phyloP scores from a whole-genome alignment of 2,113 vertebrate genomes.

The Ctenomys sociabilis region DNA sequence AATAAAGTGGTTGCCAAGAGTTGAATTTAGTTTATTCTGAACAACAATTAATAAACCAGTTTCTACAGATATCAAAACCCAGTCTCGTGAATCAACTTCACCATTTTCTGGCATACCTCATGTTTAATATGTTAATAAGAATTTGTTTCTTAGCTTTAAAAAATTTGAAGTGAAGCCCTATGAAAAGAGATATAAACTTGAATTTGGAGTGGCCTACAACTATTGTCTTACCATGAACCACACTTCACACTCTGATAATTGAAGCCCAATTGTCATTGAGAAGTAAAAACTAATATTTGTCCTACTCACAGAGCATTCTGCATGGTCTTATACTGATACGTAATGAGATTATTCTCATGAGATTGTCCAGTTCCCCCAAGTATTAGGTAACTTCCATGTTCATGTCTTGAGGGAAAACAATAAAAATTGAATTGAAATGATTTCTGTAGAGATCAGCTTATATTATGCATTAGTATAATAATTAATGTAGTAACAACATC shows the following conservation, averaged over 20 bases:
- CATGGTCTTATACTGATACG: neutral
- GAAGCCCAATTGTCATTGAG: neutral
- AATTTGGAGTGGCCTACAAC: neutral
- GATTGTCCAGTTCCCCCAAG: neutral
- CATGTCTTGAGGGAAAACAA: neutral
- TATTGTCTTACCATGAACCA: neutral
- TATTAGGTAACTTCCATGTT: neutral
- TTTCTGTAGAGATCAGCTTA: neutral
- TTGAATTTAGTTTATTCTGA: slow-evolving; percentile 70
- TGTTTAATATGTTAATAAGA: slow-evolving; percentile 70
- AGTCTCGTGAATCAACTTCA: slow-evolving; percentile 58
- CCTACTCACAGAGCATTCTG: neutral
- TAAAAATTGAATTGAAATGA: slow-evolving; percentile 33
- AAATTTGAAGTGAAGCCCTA: slow-evolving; percentile 23
- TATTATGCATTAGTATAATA: slow-evolving; percentile 6
- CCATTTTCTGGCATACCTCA: slow-evolving; percentile 15
- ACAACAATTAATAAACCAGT: slow-evolving; percentile 60
- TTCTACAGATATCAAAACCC: slow-evolving; percentile 62
- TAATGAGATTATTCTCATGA: neutral
- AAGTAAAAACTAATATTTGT: slow-evolving; percentile 9
- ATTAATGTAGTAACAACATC: neutral
- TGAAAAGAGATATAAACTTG: neutral
- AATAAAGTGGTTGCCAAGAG: slow-evolving; percentile 57
- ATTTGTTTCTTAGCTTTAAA: slow-evolving; percentile 57
- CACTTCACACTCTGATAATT: slow-evolving; percentile 1